Base-by-base conservation (phyloP, 1,140 invertebrate species). In the Leptopilina clavipes region DNA sequence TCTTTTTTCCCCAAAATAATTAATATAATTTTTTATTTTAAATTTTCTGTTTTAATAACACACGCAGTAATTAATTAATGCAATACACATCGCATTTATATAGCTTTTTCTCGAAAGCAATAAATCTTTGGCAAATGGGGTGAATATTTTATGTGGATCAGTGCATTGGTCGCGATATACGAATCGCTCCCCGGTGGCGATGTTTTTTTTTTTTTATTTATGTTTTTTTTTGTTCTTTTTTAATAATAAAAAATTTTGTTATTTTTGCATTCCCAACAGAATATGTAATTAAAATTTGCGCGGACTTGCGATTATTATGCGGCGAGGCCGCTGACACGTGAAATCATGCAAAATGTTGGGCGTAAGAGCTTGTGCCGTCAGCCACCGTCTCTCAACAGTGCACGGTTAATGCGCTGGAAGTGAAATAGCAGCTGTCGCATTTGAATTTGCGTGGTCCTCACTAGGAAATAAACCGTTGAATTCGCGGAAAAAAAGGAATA, bases 271-370 rank as follows among this genome's bases (percentile, higher is more conserved):
- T 79, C 45, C 70, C 65, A 73, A 44, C 31, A 75, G 74, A 82
- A 85, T 82, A 81, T 82, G 81, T 85, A 87, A 86, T 87, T 87
- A 87, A 87, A 86, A 87, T 86, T 81, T 80, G 77, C 76, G 76
- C 75, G 79, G 73, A 83, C 79, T 82, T 78, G 81, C 80, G 80
- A 83, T 85, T 87, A 87, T 87, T 86, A 85, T 85, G 84, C 82
- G 81, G 83, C 74, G 78, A 76, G 82, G 78, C 78, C 81, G 81
- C 80, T 83, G 86, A 87, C 85, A 86, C 86, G 86, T 85, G 80
- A 87, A 87, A 87, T 86, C 85, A 85, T 85, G 85, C 85, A 86
- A 84, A 87, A 87, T 85, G 82, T 84, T 76, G 80, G 80, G 78
- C 84, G 77, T 84, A 86, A 84, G 86, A 87, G 81, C 81, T 79